These are phyloP conservation scores for Panagrolaimus sp. DNA, from an alignment of 1,140 invertebrate genomes.

Conservation along the genomic window DNA sequence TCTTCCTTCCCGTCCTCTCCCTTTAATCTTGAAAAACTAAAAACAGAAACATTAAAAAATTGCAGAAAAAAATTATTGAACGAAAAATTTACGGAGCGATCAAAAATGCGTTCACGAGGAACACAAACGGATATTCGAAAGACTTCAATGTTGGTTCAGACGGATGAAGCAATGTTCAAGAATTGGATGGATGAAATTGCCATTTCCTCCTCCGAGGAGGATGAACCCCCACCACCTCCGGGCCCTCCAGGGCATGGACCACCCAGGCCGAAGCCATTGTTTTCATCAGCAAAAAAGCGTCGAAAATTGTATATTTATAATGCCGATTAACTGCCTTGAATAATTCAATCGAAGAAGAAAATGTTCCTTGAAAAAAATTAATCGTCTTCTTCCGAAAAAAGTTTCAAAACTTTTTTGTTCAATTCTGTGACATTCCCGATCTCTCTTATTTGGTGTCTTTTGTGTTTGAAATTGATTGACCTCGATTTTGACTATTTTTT, in stretches of 20 bases:
- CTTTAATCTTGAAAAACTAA: too few species aligned
- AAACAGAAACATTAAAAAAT: too few species aligned
- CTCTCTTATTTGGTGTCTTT: too few species aligned
- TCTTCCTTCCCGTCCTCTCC: too few species aligned
- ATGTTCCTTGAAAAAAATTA: too few species aligned
- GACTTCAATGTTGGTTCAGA: constrained; percentile 10
- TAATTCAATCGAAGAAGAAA: not conserved
- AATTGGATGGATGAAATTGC: not conserved
- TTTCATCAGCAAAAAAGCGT: not conserved
- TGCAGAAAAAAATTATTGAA: constrained; percentile 1
- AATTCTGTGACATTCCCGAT: too few species aligned
- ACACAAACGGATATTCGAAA: constrained; percentile 6
- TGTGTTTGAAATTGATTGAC: too few species aligned
- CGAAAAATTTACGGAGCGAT: not conserved
- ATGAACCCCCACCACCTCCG: not conserved
- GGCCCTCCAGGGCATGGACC: not conserved
- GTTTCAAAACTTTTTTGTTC: too few species aligned
- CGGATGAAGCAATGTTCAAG: not conserved
- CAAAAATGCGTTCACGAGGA: not conserved
- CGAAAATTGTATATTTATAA: constrained; percentile 13
- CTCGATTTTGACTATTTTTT: not conserved
- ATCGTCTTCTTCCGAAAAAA: too few species aligned
- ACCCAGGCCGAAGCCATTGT: not conserved
- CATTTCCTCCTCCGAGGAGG: not conserved
- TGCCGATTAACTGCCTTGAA: not conserved